Evolutionary conservation across 2,888 invertebrate species (phyloP).

Genomic region (Monochamus alternatus): DNA sequence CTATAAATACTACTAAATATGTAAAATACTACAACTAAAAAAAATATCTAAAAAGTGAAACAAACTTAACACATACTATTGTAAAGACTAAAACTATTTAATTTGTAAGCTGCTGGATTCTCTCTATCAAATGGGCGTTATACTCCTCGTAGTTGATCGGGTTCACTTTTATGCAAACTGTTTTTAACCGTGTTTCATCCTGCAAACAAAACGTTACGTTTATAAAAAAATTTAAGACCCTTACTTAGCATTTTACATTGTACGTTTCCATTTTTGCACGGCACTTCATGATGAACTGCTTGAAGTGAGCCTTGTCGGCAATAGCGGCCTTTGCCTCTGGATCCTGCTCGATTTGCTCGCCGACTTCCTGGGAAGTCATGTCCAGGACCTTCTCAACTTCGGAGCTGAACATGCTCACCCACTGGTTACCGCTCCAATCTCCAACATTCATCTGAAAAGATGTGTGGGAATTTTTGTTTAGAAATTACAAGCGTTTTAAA

Average conservation of each 20-base stretch:
- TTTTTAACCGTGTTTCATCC: constrained; percentile 88
- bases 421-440: constrained; percentile 90
- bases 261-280: constrained; percentile 93
- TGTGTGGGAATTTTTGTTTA: too few species aligned
- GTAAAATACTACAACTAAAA: constrained; percentile 4
- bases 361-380: constrained; percentile 82
- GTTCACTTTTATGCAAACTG: constrained; percentile 79
- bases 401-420: constrained; percentile 93
- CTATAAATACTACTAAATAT: neutral
- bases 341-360: constrained; percentile 81
- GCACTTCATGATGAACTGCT: constrained; percentile 86
- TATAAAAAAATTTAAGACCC: neutral
- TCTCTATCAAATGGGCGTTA: constrained; percentile 68
- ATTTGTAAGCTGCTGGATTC: constrained; percentile 51
- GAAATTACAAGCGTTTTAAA: too few species aligned
- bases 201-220: constrained; percentile 67
- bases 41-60: neutral
- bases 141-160: constrained; percentile 86
- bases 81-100: constrained; percentile 26
- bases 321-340: constrained; percentile 78
- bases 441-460: constrained; percentile 83
- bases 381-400: constrained; percentile 86
- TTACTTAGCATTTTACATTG: constrained; percentile 77
- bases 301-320: constrained; percentile 85
- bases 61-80: too few species aligned